Conservation (phyloP, 2,113 vertebrate genomes). For the Leucoraja erinaceus region DNA sequence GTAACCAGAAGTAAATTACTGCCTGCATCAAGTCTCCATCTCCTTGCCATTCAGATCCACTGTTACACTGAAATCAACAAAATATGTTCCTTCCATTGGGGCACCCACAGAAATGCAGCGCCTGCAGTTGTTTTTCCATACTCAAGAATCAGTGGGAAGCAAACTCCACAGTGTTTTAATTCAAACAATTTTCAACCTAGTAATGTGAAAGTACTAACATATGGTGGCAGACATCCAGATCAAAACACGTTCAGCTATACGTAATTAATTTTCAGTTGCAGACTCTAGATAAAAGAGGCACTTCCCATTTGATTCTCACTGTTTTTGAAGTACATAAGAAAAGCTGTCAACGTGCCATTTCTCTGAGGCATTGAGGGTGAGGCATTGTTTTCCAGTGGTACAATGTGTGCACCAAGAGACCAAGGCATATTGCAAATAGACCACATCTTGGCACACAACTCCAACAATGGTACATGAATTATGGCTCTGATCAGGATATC, state of each 20-base stretch:
- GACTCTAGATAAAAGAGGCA: neutral
- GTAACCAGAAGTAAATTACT: neutral
- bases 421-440: neutral
- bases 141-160: neutral
- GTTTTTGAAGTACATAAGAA: neutral
- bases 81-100: neutral
- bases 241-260: neutral
- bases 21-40: neutral
- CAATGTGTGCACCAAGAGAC: neutral
- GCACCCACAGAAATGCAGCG: neutral
- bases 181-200: neutral
- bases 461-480: neutral
- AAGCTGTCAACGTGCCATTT: neutral
- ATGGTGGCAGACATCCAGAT: neutral
- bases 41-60: neutral
- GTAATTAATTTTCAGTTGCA: neutral
- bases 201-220: neutral
- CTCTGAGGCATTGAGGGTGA: neutral
- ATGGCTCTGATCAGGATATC: neutral
- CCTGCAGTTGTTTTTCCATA: neutral
- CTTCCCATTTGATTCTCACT: neutral
- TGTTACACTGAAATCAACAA: neutral
- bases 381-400: neutral
- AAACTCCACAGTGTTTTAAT: neutral
- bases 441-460: neutral